Conservation (phyloP, 2,888 invertebrate genomes). For the Drosophila helvetica region DNA sequence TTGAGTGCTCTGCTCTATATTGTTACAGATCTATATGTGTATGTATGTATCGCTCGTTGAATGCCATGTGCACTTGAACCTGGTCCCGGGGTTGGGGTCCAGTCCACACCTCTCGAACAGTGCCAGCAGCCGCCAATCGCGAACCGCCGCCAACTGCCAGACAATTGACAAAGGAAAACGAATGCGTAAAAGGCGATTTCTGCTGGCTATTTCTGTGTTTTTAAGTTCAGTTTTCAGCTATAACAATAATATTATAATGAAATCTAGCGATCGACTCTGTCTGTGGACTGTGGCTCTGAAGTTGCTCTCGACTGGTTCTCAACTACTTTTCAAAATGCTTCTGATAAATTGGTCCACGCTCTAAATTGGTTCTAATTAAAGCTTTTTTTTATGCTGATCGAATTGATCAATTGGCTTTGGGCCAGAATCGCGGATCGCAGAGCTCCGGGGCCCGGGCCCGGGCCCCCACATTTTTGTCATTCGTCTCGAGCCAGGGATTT, state of each 20-base stretch:
- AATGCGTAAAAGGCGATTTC: conserved; percentile 70
- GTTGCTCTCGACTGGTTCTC: conserved; percentile 77
- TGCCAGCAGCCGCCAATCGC: conserved; percentile 23
- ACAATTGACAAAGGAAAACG: conserved; percentile 73
- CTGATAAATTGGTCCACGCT: conserved; percentile 77
- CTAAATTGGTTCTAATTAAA: conserved; percentile 78
- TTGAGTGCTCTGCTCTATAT: conserved; percentile 19
- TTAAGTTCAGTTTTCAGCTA: conserved; percentile 45
- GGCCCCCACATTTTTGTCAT: conserved; percentile 62
- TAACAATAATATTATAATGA: conserved; percentile 54
- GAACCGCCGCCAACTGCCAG: neutral
- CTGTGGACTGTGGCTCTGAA: conserved; percentile 52
- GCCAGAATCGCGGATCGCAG: too few species aligned
- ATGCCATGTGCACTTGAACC: conserved; percentile 71
- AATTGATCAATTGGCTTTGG: conserved; percentile 61
- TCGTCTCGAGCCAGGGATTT: conserved; percentile 56
- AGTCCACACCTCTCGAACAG: conserved; percentile 55
- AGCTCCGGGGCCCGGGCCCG: neutral
- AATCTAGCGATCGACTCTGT: conserved; percentile 28
- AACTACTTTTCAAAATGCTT: conserved; percentile 78
- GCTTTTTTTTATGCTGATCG: conserved; percentile 70
- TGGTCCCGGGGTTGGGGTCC: conserved; percentile 44
- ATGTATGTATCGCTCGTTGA: conserved; percentile 25
- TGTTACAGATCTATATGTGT: conserved; percentile 20
- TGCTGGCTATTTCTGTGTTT: conserved; percentile 15